Conservation (phyloP, 1,140 invertebrate species). For the Bombus confusus region DNA sequence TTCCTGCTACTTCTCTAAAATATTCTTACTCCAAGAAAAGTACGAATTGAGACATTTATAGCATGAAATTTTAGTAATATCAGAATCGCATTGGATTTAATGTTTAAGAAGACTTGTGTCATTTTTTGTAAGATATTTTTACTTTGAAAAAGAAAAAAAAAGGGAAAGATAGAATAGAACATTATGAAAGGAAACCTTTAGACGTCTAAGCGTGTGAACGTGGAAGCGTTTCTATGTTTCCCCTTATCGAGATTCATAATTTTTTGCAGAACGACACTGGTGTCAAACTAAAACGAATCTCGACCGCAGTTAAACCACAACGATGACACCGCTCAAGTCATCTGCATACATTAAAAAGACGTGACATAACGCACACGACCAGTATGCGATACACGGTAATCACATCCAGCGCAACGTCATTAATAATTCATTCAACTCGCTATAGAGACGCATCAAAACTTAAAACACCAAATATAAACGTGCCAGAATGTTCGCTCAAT, state of each 20-base stretch:
- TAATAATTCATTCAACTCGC: constrained; percentile 67
- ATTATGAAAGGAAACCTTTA: background rate
- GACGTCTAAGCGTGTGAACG: background rate
- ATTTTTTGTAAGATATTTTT: background rate
- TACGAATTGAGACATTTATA: background rate
- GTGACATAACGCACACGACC: constrained; percentile 60
- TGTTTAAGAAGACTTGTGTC: no score
- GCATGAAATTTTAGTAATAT: background rate
- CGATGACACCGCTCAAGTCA: constrained; percentile 61
- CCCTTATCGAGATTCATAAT: background rate
- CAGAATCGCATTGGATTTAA: background rate
- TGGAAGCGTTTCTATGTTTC: background rate
- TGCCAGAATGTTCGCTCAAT: background rate
- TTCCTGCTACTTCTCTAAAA: background rate
- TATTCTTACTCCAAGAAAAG: background rate
- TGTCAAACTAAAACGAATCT: constrained; percentile 17
- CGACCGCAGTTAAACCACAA: constrained; percentile 28
- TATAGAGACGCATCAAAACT: constrained; percentile 40
- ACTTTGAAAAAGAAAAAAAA: background rate
- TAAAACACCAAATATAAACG: constrained; percentile 40
- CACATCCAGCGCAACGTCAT: constrained; percentile 55
- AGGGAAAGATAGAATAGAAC: background rate
- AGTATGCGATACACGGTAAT: constrained; percentile 55
- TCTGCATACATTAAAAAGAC: constrained; percentile 60
- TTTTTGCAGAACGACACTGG: background rate